Base-by-base conservation (phyloP, 1,140 invertebrate genomes). In the Drepana arcuata region DNA sequence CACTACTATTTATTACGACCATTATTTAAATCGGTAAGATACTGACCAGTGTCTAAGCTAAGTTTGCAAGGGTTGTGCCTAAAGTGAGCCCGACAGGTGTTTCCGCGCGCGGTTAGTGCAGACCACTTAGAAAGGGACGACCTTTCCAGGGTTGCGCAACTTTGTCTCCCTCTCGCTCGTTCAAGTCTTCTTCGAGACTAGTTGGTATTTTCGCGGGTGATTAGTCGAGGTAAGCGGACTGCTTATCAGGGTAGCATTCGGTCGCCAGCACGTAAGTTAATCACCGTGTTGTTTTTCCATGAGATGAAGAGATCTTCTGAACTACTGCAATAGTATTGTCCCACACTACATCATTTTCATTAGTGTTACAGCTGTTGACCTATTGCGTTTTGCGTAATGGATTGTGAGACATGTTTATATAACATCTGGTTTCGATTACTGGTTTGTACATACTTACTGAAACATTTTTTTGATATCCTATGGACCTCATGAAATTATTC, bases 21-120 rank as follows among this genome's bases (percentile, higher is more conserved):
- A 72, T 52, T 73, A 73, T 75, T 61, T 60, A 67, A n/a, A 73
- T 70, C 74, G 80, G 83, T 84, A 84, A 84, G 82, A 64, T 33
- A 57, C 24, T 41, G 38, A 41, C 56, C 33, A 66, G 64, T 73
- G 62, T 53, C 31, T 34, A 36, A 27, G 16, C 27, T 43, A 46
- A 42, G 37, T 41, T 4, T 31, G 36, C 16, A 47, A 59, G 42
- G 51, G 50, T 43, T 53, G 46, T 48, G 50, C 45, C 52, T 41
- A 45, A 50, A 56, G 59, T 63, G 55, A 36, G 30, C 32, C 29
- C 34, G 14, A 12, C 26, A 23, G n/a, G 36, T 33, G 38, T 26
- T 41, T 28, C 16, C 30, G 33, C 39, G 23, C 34, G 30, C 35
- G 36, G 30, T 23, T 48, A 67, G 56, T 62, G 60, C 55, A 54